A percentile compares a stretch with the other conserved stretches of the same genome.
These are phyloP conservation scores for Tupaia tana DNA, from an alignment of 2,113 vertebrate species.

Conservation along the genomic window DNA sequence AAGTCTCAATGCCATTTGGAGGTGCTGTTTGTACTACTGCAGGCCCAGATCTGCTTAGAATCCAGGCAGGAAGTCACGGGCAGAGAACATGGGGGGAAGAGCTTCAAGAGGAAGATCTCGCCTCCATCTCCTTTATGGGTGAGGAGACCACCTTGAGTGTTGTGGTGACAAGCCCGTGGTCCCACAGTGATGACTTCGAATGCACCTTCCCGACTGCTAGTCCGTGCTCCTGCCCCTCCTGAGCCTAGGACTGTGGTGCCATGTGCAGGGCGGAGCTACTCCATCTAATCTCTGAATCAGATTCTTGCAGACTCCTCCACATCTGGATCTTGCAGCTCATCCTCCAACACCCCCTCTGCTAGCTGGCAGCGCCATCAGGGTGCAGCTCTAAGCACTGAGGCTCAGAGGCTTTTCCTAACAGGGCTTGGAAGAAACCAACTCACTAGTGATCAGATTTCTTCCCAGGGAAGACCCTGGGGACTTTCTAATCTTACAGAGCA, in stretches of 20 bases:
- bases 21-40: accelerated
- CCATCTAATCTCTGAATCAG: not conserved
- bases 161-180: accelerated
- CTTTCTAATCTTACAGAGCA: not conserved
- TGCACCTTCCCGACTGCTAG: not conserved
- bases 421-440: not conserved
- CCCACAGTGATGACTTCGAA: not conserved
- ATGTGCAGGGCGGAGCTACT: not conserved
- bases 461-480: not conserved
- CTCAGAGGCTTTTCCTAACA: not conserved
- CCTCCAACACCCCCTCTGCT: not conserved
- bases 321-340: not conserved
- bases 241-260: not conserved
- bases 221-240: not conserved
- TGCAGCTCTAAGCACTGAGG: not conserved
- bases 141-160: not conserved
- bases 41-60: accelerated
- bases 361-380: accelerated
- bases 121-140: not conserved
- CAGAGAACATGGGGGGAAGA: not conserved
- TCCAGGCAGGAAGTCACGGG: not conserved
- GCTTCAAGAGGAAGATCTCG: not conserved
- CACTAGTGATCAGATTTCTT: not conserved
- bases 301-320: not conserved
- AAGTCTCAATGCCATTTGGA: not conserved